Evolutionary conservation across 2,797 vertebrate species (phyloP), one percentile per base, ranked within the genome.

Genomic region (Sebastes kiyomatsui): DNA sequence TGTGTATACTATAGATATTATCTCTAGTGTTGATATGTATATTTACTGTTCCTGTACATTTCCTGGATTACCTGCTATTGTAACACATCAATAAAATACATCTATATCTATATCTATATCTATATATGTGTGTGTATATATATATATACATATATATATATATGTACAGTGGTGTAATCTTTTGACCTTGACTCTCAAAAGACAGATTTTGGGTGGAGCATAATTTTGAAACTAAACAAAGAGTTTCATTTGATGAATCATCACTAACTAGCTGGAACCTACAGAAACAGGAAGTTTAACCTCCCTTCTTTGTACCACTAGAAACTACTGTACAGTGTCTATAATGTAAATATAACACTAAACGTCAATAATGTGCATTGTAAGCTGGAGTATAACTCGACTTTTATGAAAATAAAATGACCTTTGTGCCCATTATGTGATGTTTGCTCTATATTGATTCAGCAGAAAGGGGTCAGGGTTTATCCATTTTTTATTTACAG

Each of bases 371-470:
- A 33, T 16, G 30, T 14, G 11, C 8, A 46, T 20, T 52, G 7
- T 20, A 7, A 52, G 0, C 46, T 11, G 0, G 27, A 71, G 11
- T 35, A 35, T 35, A 35, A 54, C 28, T 20, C 2, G 0, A 49
- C 4, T 62, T 33, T 18, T 4, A 13, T 62, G 5, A 13, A 6
- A 35, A 30, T n/a, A 27, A 22, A 25, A n/a, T 28, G 22, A 75
- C 54, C 54, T 79, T 72, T 58, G 70, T 61, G 20, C 77, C 58
- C 25, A 42, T 27, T 55, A 2, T 67, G 55, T 20, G 22, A 5
- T 27, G 79, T 79, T 79, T 49, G 46, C 32, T 16, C 22, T 4
- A 1, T 20, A 80, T 65, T 18, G 74, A 70, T 71, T 71, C 55
- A 0, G 2, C 3, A 55, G 12, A 3, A 13, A 7, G n/a, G 22